Evolutionary conservation across 1,140 invertebrate genomes (phyloP).

Genomic region (Ips nitidus): DNA sequence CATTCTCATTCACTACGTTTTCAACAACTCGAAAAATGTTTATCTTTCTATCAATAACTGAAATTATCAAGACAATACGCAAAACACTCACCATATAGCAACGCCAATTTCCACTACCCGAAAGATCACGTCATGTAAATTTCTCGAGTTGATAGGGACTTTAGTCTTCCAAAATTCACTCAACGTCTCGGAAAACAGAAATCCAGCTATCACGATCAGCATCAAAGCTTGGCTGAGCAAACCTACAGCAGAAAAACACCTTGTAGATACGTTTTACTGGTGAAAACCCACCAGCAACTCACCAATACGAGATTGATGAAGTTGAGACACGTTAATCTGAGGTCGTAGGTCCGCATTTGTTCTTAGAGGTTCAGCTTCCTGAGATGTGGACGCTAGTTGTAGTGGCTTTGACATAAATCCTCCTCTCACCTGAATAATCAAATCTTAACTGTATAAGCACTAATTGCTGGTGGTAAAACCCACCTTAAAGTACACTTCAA

Average conservation of each 20-base stretch:
- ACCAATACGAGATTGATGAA: constrained; percentile 84
- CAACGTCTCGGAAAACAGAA: constrained; percentile 86
- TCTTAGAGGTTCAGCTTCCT: constrained; percentile 49
- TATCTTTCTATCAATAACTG: no score
- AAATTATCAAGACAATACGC: no score
- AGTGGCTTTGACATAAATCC: constrained; percentile 53
- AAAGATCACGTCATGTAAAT: constrained; percentile 90
- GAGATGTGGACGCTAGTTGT: constrained; percentile 50
- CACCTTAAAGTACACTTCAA: constrained; percentile 94
- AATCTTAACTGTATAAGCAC: not conserved
- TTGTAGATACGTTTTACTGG: not conserved
- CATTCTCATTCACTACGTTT: no score
- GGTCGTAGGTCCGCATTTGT: constrained; percentile 43
- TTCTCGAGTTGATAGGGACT: constrained; percentile 85
- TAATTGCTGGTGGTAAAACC: not conserved
- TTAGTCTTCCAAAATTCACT: constrained; percentile 91
- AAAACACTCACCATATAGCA: constrained; percentile 68
- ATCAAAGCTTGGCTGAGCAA: constrained; percentile 83
- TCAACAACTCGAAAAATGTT: no score
- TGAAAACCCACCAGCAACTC: not conserved
- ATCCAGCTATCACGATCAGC: constrained; percentile 83
- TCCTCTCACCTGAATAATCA: constrained; percentile 48
- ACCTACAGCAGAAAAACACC: constrained; percentile 47
- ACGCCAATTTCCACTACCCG: constrained; percentile 91
- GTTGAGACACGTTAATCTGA: constrained; percentile 80